Base-by-base conservation (phyloP, 2,113 vertebrate genomes). In the Aegypius monachus region DNA sequence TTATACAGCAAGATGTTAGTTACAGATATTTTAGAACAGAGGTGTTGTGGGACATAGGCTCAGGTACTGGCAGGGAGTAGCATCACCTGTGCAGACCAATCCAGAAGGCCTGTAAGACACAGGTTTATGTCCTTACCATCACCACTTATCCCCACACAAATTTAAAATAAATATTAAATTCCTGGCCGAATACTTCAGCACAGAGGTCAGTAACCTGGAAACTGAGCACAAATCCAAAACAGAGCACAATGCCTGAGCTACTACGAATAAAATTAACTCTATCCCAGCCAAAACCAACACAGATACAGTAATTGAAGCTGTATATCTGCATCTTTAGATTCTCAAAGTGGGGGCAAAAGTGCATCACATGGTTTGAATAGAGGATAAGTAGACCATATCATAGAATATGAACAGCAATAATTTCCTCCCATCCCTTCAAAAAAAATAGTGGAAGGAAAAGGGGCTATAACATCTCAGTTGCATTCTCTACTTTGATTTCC, bases 1-100 rank as follows among this genome's bases (percentile, higher is more conserved):
- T 22, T 34, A 4, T 12, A 29, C 50, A 59, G 55, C n/a, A 71
- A 36, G 29, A 18, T 16, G 11, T 21, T 36, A 36, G 19, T 20
- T 56, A 38, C 11, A 9, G 58, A 2, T n/a, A 4, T 6, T 47
- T 68, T 16, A 8, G 45, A 21, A 3, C 1, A 25, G 48, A 42
- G 19, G 38, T 34, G 42, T 0, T 48, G 31, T 36, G 50, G 67
- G 56, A 27, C 2, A 0, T 6, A 10, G 59, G 36, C 45, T 58
- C 26, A 15, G 47, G 36, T 25, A 4, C 58, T 8, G 29, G 43
- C 14, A 7, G 48, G 52, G 36, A 34, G 15, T 31, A 11, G 23
- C 5, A 14, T 74, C 55, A 5, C 42, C 25, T n/a, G 38, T 5
- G 34, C 56, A 70, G 21, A 22, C 29, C 31, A 16, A 3, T 15